A percentile compares a stretch with the other conserved stretches of the same genome.
These are phyloP conservation scores for Eristalis tenax DNA, from an alignment of 2,888 invertebrate species.

Conservation along the genomic window DNA sequence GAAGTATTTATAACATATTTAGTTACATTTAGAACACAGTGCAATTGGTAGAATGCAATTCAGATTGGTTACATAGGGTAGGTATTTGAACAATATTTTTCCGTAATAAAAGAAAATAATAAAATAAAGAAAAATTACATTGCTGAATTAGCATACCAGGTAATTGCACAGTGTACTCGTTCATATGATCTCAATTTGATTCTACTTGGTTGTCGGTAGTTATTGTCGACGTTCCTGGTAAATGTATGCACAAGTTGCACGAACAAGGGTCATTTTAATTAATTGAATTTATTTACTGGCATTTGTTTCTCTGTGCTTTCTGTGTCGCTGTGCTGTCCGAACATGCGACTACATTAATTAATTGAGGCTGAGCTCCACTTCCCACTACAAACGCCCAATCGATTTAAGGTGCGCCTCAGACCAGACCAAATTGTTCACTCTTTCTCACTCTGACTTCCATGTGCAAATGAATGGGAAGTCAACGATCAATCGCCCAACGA, in stretches of 20 bases:
- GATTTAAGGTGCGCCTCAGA: conserved; percentile 70
- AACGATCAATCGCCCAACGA: conserved; percentile 62
- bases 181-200: conserved; percentile 55
- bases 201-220: conserved; percentile 25
- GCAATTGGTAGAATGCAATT: no score
- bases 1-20: no score
- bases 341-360: conserved; percentile 67
- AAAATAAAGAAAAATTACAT: background rate
- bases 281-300: conserved; percentile 68
- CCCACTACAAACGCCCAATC: conserved; percentile 62
- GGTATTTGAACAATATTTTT: background rate
- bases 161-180: conserved; percentile 56
- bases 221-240: background rate
- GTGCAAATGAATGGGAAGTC: conserved; percentile 64
- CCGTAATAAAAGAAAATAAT: no score
- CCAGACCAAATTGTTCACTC: conserved; percentile 36
- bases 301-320: conserved; percentile 48
- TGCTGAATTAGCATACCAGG: conserved; percentile 67
- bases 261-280: conserved; percentile 71
- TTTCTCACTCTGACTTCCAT: conserved; percentile 50
- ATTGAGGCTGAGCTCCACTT: conserved; percentile 68
- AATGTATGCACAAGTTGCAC: conserved; percentile 45
- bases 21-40: no score
- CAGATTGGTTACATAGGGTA: background rate
- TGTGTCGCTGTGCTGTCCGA: conserved; percentile 57